Base-by-base conservation (phyloP, 2,888 invertebrate genomes). In the Drosophila maculinotata region DNA sequence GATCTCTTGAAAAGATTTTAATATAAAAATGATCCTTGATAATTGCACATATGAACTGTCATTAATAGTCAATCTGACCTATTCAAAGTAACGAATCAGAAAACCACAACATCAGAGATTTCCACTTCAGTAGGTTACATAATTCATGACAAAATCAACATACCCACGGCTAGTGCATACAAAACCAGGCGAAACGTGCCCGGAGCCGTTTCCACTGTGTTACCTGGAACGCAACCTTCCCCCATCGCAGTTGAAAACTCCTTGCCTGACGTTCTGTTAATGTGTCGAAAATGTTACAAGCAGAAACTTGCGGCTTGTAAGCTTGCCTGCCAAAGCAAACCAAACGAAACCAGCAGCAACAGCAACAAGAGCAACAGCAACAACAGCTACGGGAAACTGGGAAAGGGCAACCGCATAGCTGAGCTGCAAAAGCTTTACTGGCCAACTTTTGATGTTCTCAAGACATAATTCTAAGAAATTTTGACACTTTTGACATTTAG, bases 401-500 rank as follows among this genome's bases (percentile, higher is more conserved):
- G 68, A 71, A 57, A 53, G 41, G 58, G 72, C 60, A 60, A 60
- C 68, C 74, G 41, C 74, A 47, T 31, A 12, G 23, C 23, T 26
- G 57, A 49, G 47, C 38, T 59, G 58, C 35, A 47, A 28, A 54
- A 54, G 58, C 66, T 71, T 66, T 59, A 20, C 73, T 59, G 63
- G 68, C 57, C 76, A 85, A 81, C 79, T 81, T 81, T 65, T 81
- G 81, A 81, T 82, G 86, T 83, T 76, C 77, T 79, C 75, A 77
- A 84, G 83, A 84, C 85, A 84, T 87, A 87, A 80, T 84, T 79
- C 87, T 63, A 67, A 47, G 87, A 87, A 84, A 77, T 84, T 84
- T 87, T 81, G 83, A 84, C 83, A 84, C 85, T 84, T 81, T 79
- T 81, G 83, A 84, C 83, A 87, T 87, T 84, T 87, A 84, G 87